Base-by-base conservation (phyloP, 2,113 vertebrate species). In the Lipophrys pholis region DNA sequence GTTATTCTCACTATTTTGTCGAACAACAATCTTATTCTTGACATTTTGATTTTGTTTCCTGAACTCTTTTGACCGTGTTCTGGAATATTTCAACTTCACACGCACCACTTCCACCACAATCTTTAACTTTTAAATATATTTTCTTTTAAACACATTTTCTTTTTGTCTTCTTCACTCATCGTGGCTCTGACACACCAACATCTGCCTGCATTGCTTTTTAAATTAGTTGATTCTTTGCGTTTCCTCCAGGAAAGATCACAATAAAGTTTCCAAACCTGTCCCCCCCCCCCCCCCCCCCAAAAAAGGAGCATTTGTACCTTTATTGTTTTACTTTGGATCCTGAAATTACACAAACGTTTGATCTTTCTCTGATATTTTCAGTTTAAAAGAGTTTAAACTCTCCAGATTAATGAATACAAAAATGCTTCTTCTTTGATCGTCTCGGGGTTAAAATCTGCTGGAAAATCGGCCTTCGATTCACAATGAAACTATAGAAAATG, bases 401-500 rank as follows among this genome's bases (percentile, higher is more conserved):
- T 12, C 4, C 21, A 30, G 21, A 30, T 30, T 30, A 2, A 30
- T 30, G 2, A 2, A 30, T 30, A 45, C 11, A 45, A 12, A 45
- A 45, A 17, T 1, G 8, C 41, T 52, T 52, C 46, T 49, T 61
- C 52, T 75, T 64, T 78, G 59, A 67, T 76, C 58, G 3, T 72
- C 36, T 64, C 10, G 35, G 40, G 39, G 50, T 75, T 4, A 30
- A 30, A 30, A 30, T 30, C 21, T 30, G 21, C 21, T 2, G 21
- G 43, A 59, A 71, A 70, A 51, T 70, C 66, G 35, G 62, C 11
- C 2, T 67, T 35, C 17, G 45, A 73, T 58, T 78, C 76, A 78
- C 80, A 63, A 46, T 81, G 45, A 84, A 81, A 81, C 60, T 35
- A 61, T 49, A 14, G 17, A 30, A 65, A 59, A 76, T 14, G 79